Conservation (phyloP, 1,140 invertebrate genomes). For the Anthonomus grandis region DNA sequence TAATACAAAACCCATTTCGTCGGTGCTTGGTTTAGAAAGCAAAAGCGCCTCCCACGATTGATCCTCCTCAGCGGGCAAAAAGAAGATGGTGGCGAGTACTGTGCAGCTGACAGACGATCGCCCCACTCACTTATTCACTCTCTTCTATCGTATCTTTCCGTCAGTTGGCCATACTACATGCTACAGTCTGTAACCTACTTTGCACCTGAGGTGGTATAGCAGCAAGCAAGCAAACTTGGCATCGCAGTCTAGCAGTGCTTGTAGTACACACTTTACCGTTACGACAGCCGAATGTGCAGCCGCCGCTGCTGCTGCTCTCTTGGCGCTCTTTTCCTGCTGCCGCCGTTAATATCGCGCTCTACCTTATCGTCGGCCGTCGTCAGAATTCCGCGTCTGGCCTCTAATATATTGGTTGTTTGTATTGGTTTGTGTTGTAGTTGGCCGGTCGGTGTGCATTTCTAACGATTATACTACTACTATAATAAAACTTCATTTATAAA, state of each 20-base stretch:
- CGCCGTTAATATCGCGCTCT: slow-evolving; percentile 7
- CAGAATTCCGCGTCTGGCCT: slow-evolving; percentile 6
- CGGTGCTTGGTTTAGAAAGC: neutral
- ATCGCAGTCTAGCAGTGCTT: slow-evolving; percentile 39
- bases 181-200: slow-evolving; percentile 47
- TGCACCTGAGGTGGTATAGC: slow-evolving; percentile 46
- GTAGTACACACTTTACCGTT: slow-evolving; percentile 50
- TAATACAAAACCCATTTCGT: neutral
- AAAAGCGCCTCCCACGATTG: neutral
- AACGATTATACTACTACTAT: too few species aligned
- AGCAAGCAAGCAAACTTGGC: slow-evolving; percentile 14
- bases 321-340: too few species aligned
- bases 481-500: too few species aligned
- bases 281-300: slow-evolving; percentile 33
- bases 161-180: slow-evolving; percentile 26
- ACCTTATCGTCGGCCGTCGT: slow-evolving; percentile 18
- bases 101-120: slow-evolving; percentile 5
- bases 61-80: slow-evolving; percentile 10
- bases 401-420: too few species aligned
- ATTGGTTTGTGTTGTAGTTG: too few species aligned
- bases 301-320: slow-evolving; percentile 24
- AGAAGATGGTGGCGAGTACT: slow-evolving; percentile 34
- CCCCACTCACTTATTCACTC: slow-evolving; percentile 33
- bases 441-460: too few species aligned
- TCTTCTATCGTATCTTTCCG: slow-evolving; percentile 21